Conservation (phyloP, 2,797 vertebrate species). For the Falco biarmicus region DNA sequence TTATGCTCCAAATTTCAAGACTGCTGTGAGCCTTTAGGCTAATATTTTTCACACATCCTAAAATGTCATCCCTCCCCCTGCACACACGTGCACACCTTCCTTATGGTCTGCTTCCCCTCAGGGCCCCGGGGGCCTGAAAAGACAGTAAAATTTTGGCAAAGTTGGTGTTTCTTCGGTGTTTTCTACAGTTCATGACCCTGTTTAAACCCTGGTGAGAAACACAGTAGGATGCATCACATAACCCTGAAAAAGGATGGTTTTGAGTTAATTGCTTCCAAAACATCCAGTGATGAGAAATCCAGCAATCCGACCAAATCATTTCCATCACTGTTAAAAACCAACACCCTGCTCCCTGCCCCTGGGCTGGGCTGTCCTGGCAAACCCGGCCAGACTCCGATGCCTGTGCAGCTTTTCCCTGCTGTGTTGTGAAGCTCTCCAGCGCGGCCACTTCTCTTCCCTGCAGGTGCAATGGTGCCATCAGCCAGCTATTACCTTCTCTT, state of each 20-base stretch:
- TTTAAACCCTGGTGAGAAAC: neutral
- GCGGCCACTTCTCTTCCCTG: fast-evolving
- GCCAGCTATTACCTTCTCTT: neutral
- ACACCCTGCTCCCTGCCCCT: neutral
- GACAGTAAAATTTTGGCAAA: neutral
- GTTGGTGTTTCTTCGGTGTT: neutral
- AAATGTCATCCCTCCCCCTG: neutral
- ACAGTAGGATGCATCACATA: neutral
- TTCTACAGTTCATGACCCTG: neutral
- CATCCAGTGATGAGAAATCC: neutral
- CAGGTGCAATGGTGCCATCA: neutral
- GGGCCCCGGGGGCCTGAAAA: neutral
- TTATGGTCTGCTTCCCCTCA: neutral
- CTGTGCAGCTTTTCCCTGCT: neutral
- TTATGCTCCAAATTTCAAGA: neutral
- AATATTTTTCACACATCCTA: neutral
- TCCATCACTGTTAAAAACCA: neutral
- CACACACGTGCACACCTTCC: neutral
- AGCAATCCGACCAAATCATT: neutral
- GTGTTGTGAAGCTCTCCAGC: neutral
- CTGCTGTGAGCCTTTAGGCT: neutral
- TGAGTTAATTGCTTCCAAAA: neutral
- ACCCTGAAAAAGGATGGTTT: neutral
- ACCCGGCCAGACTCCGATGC: neutral
- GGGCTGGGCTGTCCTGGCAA: neutral